Base-by-base conservation (phyloP, 1,140 invertebrate species). In the Drosophila persimilis region DNA sequence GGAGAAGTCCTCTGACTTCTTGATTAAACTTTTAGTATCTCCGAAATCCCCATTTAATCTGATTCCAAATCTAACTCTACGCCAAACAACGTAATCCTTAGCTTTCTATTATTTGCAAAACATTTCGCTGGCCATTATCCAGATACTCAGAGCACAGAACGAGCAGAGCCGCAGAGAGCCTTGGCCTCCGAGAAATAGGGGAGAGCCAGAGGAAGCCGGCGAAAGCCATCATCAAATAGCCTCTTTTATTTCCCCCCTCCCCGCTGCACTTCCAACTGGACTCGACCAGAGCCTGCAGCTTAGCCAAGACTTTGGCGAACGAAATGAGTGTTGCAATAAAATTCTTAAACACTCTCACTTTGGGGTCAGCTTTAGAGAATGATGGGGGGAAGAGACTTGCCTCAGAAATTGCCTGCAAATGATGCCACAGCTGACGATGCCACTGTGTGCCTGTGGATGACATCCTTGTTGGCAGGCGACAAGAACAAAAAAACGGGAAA, bases 381-480 rank as follows among this genome's bases (percentile, higher is more conserved):
- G 46, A 50, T 0, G 20, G 22, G 11, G 3, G 54, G 44, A 13
- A 74, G 67, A 61, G 56, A 65, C 60, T 45, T 64, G 73, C 53
- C 63, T 29, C 48, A 55, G 63, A 63, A 77, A 83, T 77, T 83
- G 79, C 73, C 78, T 81, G 78, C 60, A 80, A 80, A 81, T 80
- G 78, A 66, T 73, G 77, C 47, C 54, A 50, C 55, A 70, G 48
- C 44, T 41, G 35, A 31, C 26, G 58, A 39, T 26, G 48, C 31
- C 53, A 26, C 26, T 46, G 20, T 29, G 6, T 45, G 26, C n/a
- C 46, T 20, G 50, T 59, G 20, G 46, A 56, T 60, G 72, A 54
- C 62, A 67, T 52, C 51, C 62, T 65, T 41, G 72, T 67, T 74
- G 52, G 55, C 60, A 75, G 62, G 44, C 71, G 51, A 57, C 45